A percentile compares a stretch with the other conserved stretches of the same genome.
These are phyloP conservation scores for Lypha dubia DNA, from an alignment of 2,888 invertebrate species.

Conservation along the genomic window DNA sequence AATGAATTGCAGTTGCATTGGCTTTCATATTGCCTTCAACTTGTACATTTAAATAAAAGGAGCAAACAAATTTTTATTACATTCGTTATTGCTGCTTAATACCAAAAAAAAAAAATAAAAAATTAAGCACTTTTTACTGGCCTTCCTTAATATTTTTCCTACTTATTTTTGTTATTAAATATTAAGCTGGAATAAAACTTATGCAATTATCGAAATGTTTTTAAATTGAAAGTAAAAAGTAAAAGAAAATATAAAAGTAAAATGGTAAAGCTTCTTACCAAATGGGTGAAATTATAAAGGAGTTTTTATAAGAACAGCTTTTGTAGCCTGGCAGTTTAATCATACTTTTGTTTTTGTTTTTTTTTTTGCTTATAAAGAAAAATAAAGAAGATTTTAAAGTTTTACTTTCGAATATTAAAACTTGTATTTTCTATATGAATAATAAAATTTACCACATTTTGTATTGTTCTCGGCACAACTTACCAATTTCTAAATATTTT, in stretches of 20 bases:
- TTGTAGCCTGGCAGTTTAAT: not conserved
- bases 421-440: slow-evolving; percentile 2
- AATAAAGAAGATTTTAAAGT: not conserved
- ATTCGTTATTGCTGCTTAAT: not conserved
- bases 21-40: too few species aligned
- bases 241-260: slow-evolving; percentile 10
- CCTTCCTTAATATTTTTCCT: not conserved
- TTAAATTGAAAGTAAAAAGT: slow-evolving; percentile 1
- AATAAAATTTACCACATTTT: not conserved
- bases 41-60: too few species aligned
- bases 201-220: slow-evolving; percentile 57
- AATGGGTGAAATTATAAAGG: not conserved
- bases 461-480: slow-evolving; percentile 76
- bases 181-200: slow-evolving; percentile 46
- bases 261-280: slow-evolving; percentile 4
- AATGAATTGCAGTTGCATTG: too few species aligned
- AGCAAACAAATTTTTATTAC: not conserved
- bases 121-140: not conserved
- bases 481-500: slow-evolving; percentile 96
- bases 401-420: not conserved
- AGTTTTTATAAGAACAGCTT: not conserved
- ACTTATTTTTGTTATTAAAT: slow-evolving; percentile 17
- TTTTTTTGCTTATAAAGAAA: not conserved
- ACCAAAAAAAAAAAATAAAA: too few species aligned
- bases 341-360: not conserved